Base-by-base conservation (phyloP, 1,140 invertebrate species). In the Cylas formicarius region DNA sequence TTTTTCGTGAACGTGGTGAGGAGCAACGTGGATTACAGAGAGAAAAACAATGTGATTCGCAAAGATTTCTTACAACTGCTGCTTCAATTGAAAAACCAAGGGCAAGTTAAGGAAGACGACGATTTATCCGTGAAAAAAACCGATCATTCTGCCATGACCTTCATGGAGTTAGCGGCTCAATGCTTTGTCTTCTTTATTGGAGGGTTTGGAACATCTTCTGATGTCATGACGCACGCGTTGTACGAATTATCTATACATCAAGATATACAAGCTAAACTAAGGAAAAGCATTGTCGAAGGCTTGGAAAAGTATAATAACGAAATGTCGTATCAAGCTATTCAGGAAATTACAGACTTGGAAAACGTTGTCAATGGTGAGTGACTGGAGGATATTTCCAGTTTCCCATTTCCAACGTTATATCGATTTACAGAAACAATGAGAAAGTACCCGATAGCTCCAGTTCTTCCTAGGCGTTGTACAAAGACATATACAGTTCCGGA, bases 121-220 rank as follows among this genome's bases (percentile, higher is more conserved):
- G n/a, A n/a, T n/a, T n/a, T n/a, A n/a, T n/a, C n/a, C n/a, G n/a
- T n/a, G n/a, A n/a, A n/a, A n/a, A n/a, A n/a, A n/a, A n/a, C n/a
- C n/a, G n/a, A n/a, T n/a, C n/a, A n/a, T 2, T 31, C 28, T 9
- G 28, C 28, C 14, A 31, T 72, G 35, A 67, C 69, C 0, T 26
- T 71, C 41, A 63, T 71, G 36, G 43, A 65, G n/a, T 64, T 72
- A 14, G 67, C 76, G 0, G 76, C 75, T 0, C 75, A 81, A 58
- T 67, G 69, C 2, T 73, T 79, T 23, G 66, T 80, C 4, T 80
- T 81, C 50, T 75, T 80, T 48, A 51, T 78, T 9, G 81, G 78
- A 22, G 81, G 81, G 9, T 83, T 77, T 57, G 82, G 83, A 48
- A 82, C 82, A n/a, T 80, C 80, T 0, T 72, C 77, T 2, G 72